Conservation (phyloP, 92 coral and sea anemone species). For the Phenganax subtilis region DNA sequence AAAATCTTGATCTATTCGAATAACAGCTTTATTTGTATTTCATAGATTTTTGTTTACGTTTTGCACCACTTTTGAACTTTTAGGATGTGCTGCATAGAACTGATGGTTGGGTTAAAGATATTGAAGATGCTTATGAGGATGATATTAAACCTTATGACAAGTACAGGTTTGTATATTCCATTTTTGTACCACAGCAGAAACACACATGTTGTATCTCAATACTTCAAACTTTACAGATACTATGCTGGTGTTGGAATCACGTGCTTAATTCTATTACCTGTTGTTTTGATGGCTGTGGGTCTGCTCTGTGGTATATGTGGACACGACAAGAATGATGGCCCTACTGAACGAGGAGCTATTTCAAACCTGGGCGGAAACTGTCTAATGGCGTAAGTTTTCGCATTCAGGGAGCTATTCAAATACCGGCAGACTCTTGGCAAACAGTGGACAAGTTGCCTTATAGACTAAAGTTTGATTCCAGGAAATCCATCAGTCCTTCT, state of each 20-base stretch:
- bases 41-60: neutral
- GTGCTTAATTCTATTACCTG: constrained; percentile 72
- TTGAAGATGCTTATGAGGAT: neutral
- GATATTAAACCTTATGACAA: constrained; percentile 51
- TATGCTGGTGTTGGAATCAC: constrained; percentile 84
- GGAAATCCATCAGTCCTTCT: no score
- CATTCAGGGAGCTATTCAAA: no score
- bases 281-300: constrained; percentile 79
- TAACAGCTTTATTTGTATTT: no score
- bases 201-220: neutral
- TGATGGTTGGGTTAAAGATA: neutral
- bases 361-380: constrained; percentile 90
- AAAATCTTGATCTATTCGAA: no score
- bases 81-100: constrained; percentile 50
- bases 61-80: neutral
- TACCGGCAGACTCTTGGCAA: no score
- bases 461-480: no score
- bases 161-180: constrained; percentile 58
- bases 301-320: constrained; percentile 96
- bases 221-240: constrained; percentile 52
- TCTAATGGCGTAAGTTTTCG: constrained; percentile 85
- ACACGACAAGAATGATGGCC: constrained; percentile 67
- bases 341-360: constrained; percentile 76
- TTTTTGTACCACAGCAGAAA: neutral
- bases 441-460: no score